phyloP scores from a whole-genome alignment of 2,113 vertebrate genomes.

The Anguilla rostrata region DNA sequence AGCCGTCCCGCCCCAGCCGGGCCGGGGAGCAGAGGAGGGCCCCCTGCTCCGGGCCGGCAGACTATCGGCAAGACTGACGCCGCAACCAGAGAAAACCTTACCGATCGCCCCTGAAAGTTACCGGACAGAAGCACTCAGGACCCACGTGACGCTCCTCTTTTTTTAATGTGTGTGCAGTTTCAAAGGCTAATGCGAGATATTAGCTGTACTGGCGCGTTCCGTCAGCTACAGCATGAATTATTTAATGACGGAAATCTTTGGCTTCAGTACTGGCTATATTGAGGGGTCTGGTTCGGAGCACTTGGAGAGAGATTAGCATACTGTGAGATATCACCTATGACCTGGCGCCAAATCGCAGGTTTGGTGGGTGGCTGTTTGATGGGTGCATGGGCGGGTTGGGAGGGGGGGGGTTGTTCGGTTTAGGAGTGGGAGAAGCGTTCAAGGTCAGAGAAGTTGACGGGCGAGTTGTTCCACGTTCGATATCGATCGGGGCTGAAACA shows the following conservation, averaged over 20 bases:
- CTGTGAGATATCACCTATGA: neutral
- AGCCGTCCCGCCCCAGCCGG: slow-evolving; percentile 31
- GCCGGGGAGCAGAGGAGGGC: neutral
- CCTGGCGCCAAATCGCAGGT: neutral
- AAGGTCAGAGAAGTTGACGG: slow-evolving; percentile 51
- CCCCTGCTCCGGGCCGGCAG: neutral
- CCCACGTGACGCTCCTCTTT: neutral
- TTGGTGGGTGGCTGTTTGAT: neutral
- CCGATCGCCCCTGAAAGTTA: neutral
- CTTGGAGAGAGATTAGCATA: neutral
- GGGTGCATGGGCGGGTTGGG: slow-evolving; percentile 1
- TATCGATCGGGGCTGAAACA: slow-evolving; percentile 56
- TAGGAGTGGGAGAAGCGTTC: slow-evolving; percentile 31
- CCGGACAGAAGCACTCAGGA: neutral
- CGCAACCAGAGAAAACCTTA: neutral
- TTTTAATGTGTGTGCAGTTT: neutral
- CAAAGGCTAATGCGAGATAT: neutral
- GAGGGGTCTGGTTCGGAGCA: neutral
- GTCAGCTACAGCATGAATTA: neutral
- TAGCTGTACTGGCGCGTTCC: neutral
- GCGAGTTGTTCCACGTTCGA: slow-evolving; percentile 29
- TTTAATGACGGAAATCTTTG: neutral
- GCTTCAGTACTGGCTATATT: neutral
- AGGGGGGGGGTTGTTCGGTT: slow-evolving; percentile 24
- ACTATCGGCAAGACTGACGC: neutral